phyloP scores from a whole-genome alignment of 1,140 invertebrate genomes.

The Drosophila serrata region DNA sequence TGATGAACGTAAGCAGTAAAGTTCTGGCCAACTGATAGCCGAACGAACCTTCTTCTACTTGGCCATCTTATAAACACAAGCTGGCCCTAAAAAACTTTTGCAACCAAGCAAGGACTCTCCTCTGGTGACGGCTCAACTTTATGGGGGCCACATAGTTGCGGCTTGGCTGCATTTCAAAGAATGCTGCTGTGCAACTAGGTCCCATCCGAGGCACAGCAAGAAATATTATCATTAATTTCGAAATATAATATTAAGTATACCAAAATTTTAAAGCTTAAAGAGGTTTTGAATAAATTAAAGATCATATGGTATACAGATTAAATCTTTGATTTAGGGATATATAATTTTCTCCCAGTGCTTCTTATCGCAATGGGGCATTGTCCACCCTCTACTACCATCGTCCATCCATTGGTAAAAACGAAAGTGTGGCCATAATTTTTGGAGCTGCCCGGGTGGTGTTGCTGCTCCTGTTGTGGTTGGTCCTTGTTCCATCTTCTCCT shows the following conservation, averaged over 20 bases:
- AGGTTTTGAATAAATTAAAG: no score
- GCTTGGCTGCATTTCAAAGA: constrained; percentile 76
- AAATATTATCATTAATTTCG: neutral
- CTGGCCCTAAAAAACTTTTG: constrained; percentile 60
- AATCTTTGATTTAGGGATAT: neutral
- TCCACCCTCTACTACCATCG: constrained; percentile 5
- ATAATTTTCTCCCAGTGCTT: constrained; percentile 8
- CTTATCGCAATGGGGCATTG: constrained; percentile 47
- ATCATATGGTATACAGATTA: neutral
- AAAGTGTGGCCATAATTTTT: constrained; percentile 78
- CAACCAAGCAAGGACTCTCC: constrained; percentile 42
- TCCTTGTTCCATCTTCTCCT: constrained; percentile 17
- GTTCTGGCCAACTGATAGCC: constrained; percentile 81
- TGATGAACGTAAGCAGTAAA: constrained; percentile 82
- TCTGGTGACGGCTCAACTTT: constrained; percentile 76
- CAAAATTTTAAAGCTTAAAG: neutral
- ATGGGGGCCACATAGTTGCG: constrained; percentile 64
- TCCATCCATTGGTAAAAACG: constrained; percentile 45
- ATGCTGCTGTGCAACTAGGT: constrained; percentile 43
- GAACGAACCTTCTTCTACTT: constrained; percentile 50
- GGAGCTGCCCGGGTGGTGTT: constrained; percentile 30
- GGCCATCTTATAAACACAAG: constrained; percentile 63
- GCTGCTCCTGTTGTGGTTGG: constrained; percentile 38
- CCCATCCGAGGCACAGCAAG: constrained; percentile 3
- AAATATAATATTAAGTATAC: fast-evolving